Evolutionary conservation across 37 sponge, comb jelly and placozoan species (phyloP), one percentile per base, ranked within the genome.

Genomic region (Haliclona indistincta): DNA sequence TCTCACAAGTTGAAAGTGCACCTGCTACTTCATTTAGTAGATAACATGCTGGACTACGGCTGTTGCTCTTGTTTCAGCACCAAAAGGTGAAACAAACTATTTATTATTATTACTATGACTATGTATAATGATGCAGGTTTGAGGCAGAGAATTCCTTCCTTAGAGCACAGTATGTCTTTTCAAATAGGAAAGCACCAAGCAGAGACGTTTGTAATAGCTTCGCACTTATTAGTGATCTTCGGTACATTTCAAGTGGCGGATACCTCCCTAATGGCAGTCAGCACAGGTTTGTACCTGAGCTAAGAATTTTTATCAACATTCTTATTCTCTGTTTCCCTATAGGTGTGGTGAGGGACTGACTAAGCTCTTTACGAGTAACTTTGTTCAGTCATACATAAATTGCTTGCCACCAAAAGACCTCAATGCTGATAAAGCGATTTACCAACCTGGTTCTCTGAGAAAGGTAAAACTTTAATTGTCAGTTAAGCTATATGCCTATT

Each of bases 11-110:
- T 62, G 19, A 77, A 83, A 42, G 22, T 77, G 17, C 85, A 84
- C 42, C 85, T 84, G 4, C 54, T 84, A 13, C 71, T 84, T 10
- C 85, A 84, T 49, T 35, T 84, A 6, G 60, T 45, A 23, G 78
- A 84, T 7, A 47, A 61, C 25, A 77, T 84, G 23, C 38, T 54
- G 5, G 69, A 77, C 20, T 77, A 77, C 70, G 78, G 85, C 8
- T 78, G 71, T 37, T 10, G 71, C 28, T 39, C 40, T 33, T 58
- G 40, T 41, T 84, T 56, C 56, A 84, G 70, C 41, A 77, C 85
- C 22, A 71, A 84, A 42, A 84, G 85, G 85, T 84, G 23, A 47
- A n/a, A n/a, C n/a, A n/a, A n/a, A n/a, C n/a, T n/a, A n/a, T n/a
- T n/a, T n/a, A n/a, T n/a, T n/a, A n/a, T n/a, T n/a, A n/a, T n/a